Conservation (phyloP, 2,797 vertebrate genomes). For the Oceanodroma leucorhoa region DNA sequence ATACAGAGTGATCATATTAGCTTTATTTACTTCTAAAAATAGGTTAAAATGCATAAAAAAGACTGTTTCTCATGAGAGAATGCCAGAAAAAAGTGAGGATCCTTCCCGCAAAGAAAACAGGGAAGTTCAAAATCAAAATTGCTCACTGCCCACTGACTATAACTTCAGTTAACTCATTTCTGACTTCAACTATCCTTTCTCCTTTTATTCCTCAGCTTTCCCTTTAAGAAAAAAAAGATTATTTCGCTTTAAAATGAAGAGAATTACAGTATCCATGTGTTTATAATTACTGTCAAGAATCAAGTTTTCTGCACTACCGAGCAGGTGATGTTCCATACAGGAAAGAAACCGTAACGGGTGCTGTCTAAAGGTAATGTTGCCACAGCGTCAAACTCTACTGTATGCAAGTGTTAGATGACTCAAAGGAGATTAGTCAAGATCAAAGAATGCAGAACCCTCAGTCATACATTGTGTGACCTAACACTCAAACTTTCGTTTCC, state of each 20-base stretch:
- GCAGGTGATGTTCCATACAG: background rate
- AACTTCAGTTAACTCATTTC: background rate
- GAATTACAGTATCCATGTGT: background rate
- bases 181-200: background rate
- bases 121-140: background rate
- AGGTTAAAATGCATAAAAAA: background rate
- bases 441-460: background rate
- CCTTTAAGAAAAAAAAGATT: background rate
- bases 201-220: background rate
- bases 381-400: background rate
- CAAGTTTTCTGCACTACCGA: background rate
- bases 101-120: background rate
- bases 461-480: background rate
- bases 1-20: background rate
- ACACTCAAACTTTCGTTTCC: background rate
- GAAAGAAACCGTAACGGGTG: background rate
- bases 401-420: background rate
- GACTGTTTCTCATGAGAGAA: background rate
- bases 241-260: background rate
- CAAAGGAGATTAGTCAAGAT: slow-evolving; percentile 32
- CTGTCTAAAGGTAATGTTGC: background rate
- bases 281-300: background rate
- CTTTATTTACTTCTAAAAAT: background rate
- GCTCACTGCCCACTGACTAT: background rate
- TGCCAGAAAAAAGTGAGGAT: background rate